Evolutionary conservation across 2,113 vertebrate species (phyloP), one percentile per base, ranked within the genome.

Genomic region (Chascanopsetta lugubris): DNA sequence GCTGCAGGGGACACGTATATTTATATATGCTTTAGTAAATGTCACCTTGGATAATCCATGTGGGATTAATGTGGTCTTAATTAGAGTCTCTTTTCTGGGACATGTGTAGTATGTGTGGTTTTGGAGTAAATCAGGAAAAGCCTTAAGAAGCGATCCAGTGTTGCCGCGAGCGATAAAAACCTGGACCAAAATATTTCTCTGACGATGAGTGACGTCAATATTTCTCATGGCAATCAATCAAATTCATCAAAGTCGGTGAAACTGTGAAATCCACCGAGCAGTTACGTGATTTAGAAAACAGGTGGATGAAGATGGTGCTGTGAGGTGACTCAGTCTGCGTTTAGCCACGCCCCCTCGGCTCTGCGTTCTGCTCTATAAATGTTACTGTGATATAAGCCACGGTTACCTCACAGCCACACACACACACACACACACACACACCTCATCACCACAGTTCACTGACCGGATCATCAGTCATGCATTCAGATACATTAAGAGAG

Each of bases 311-410:
- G 8, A 22, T 17, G 18, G 46, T 13, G 11, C 0, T 34, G 26
- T 50, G 29, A 22, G 18, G 21, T 81, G 79, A 78, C 62, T 82
- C 77, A 66, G 62, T 58, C 59, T 18, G 22, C n/a, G 24, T 63
- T 73, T 67, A 47, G 42, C 78, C 75, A 67, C 60, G 8, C 72
- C 81, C 74, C 63, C 61, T 68, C 48, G 21, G 50, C 63, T 67
- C 75, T 75, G 54, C 61, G 68, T 59, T 80, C 73, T 77, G 81
- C 54, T 72, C 81, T 82, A 79, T 80, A 87, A 85, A 84, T 84
- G 76, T 66, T 51, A 36, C 55, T 12, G 25, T 75, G 72, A 79
- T 72, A 79, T 74, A 74, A 84, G 60, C 76, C 68, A 62, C 7
- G 65, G 45, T 70, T 72, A 72, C 71, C 62, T 57, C 62, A n/a